These are phyloP conservation scores for Montipora cactus DNA, from an alignment of 64 coral and sea anemone species.

Conservation along the genomic window DNA sequence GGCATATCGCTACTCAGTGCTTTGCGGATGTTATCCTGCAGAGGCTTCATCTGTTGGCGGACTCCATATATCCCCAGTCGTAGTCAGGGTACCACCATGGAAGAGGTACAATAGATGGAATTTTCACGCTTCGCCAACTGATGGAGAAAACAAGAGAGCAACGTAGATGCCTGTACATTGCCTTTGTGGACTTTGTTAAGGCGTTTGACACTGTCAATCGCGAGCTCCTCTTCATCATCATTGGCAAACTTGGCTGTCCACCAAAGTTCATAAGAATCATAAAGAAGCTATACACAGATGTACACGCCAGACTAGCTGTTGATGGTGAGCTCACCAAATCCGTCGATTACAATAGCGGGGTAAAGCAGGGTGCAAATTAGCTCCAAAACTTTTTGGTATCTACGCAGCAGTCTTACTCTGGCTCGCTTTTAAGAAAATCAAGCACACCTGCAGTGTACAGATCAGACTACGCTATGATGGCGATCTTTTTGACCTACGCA, in stretches of 20 bases:
- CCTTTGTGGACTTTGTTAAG: conserved; percentile 5
- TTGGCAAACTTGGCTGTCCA: conserved; percentile 42
- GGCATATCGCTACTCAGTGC: conserved; percentile 23
- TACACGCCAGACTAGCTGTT: neutral
- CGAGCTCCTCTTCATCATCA: conserved; percentile 15
- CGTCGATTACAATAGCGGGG: neutral
- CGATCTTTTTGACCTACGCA: conserved; percentile 30
- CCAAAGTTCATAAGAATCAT: conserved; percentile 4
- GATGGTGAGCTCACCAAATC: neutral
- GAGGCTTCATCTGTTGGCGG: neutral
- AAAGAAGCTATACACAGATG: neutral
- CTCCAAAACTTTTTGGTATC: neutral
- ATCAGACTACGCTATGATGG: conserved; percentile 8
- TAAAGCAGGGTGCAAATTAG: neutral
- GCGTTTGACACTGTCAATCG: conserved; percentile 41
- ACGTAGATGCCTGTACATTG: neutral
- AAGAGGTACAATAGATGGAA: conserved; percentile 45
- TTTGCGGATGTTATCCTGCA: neutral
- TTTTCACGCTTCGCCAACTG: conserved; percentile 27
- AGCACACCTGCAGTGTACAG: neutral
- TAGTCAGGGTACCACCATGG: conserved; percentile 33
- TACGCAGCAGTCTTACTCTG: conserved; percentile 28
- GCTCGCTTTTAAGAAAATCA: neutral
- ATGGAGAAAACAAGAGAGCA: conserved; percentile 56
- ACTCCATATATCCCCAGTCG: conserved; percentile 35